These are phyloP conservation scores for Steinernema hermaphroditum DNA, from an alignment of 2,888 invertebrate genomes.

Conservation along the genomic window DNA sequence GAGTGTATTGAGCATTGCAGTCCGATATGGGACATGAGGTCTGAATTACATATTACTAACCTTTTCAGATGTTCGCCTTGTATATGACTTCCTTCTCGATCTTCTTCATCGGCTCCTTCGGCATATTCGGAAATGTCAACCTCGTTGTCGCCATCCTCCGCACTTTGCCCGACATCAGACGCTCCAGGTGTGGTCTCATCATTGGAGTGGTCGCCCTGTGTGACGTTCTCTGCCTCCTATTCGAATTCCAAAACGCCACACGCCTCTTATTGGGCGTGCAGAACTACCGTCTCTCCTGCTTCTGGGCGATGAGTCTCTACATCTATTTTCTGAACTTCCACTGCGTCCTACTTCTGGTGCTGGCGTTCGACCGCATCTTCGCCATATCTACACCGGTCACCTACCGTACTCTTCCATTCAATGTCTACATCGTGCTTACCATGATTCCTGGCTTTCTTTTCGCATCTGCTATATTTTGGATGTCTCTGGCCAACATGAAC, in stretches of 20 bases:
- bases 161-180: background rate
- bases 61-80: too few species aligned
- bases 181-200: background rate
- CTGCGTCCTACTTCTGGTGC: background rate
- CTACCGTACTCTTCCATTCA: background rate
- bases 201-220: background rate
- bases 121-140: background rate
- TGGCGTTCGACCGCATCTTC: background rate
- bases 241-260: background rate
- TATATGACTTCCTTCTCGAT: background rate
- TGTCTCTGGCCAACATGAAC: background rate
- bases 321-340: background rate
- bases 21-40: too few species aligned
- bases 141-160: background rate
- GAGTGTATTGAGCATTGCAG: too few species aligned
- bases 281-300: background rate
- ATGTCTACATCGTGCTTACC: background rate
- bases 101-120: background rate
- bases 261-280: background rate
- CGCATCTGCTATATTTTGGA: background rate
- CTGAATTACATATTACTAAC: too few species aligned
- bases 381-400: background rate
- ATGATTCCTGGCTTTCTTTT: background rate
- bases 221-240: background rate
- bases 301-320: background rate